Base-by-base conservation (phyloP, 2,113 vertebrate genomes). In the Cettia cetti region DNA sequence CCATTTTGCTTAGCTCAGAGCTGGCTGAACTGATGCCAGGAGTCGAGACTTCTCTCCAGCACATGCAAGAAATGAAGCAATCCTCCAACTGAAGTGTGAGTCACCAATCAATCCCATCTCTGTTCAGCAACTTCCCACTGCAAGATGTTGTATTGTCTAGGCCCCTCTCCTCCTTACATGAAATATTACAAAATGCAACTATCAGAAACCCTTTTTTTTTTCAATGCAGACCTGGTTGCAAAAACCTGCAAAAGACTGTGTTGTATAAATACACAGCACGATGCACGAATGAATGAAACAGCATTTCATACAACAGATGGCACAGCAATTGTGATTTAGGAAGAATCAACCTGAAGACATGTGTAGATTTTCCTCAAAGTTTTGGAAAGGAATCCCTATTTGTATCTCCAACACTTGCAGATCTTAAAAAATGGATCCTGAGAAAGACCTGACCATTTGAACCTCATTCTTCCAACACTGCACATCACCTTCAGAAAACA, bases 271-370 rank as follows among this genome's bases (percentile, higher is more conserved):
- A 33, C 1, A 69, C 15, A 60, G 52, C 90, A 59, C 3, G 37
- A 7, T 64, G 56, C 44, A 49, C 52, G 49, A 86, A 69, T 40
- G 52, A 85, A 35, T 28, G 23, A 57, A 77, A 70, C 1, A 65
- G 31, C 56, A n/a, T 75, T 92, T 89, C 61, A 69, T n/a, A 56
- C 89, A 89, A 31, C 61, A 91, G 86, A 84, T 78, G 77, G n/a
- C 86, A 69, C 7, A 8, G 37, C 35, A 39, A 78, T 78, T 42
- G 24, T 24, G 86, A 63, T 39, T 83, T 16, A 18, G 35, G 13
- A 45, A 56, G 7, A 13, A 72, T 27, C 50, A 49, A 23, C n/a
- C 52, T 39, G 50, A 81, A 52, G 47, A 26, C 4, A 11, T 0
- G 3, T 6, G 35, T 0, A 1, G 1, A n/a, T 10, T 15, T 57